Percentiles rank a stretch among this genome's conserved stretches.
Evolutionary conservation across 2,113 vertebrate species (phyloP).

Genomic region (Aegypius monachus): DNA sequence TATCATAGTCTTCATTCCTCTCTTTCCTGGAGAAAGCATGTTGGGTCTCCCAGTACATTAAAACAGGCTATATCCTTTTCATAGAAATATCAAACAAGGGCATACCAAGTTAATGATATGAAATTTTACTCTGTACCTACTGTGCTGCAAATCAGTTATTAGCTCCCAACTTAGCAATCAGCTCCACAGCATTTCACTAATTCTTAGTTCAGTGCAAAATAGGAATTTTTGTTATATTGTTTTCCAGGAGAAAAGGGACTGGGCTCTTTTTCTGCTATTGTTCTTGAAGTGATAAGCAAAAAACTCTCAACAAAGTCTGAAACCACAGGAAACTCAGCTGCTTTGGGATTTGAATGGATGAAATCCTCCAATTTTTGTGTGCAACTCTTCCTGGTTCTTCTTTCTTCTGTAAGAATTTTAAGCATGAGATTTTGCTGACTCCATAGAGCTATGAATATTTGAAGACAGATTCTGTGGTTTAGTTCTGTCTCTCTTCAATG

Average conservation of each 20-base stretch:
- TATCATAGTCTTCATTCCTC: neutral
- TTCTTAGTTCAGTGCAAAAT: neutral
- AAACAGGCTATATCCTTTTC: neutral
- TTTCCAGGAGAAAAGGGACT: neutral
- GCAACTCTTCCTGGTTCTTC: neutral
- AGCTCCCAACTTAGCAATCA: neutral
- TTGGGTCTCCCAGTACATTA: neutral
- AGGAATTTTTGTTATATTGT: neutral
- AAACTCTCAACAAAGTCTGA: neutral
- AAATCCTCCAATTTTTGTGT: neutral
- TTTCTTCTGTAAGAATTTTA: neutral
- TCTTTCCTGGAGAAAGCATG: neutral
- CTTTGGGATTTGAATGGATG: neutral
- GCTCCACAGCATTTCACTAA: neutral
- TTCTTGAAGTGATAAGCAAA: neutral
- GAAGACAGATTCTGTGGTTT: neutral
- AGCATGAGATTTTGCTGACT: neutral
- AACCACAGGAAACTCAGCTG: neutral
- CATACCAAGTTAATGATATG: neutral
- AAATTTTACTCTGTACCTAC: neutral
- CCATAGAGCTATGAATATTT: neutral
- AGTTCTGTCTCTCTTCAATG: neutral
- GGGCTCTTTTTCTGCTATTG: neutral
- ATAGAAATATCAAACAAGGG: neutral
- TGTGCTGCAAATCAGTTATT: neutral